A percentile compares a stretch with the other conserved stretches of the same genome.
Evolutionary conservation across 2,113 vertebrate species (phyloP).

Genomic region (Tonatia bakeri): DNA sequence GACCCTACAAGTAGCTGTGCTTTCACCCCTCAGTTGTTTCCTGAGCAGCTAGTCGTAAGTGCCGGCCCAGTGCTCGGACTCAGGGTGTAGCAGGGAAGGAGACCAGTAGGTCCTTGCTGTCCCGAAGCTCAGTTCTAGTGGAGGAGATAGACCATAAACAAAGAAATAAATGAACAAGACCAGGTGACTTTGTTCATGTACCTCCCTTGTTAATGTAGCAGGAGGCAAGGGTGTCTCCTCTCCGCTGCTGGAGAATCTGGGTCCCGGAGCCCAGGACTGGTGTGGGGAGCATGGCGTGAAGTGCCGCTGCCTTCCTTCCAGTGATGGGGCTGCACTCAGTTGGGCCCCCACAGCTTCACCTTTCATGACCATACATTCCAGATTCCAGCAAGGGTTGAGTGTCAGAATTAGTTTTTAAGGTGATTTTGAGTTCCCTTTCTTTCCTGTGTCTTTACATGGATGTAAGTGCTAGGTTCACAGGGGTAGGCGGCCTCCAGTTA

Average conservation of each 20-base stretch:
- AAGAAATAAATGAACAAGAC: neutral
- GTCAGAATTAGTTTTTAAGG: neutral
- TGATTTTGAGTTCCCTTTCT: neutral
- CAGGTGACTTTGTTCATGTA: neutral
- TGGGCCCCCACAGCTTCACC: neutral
- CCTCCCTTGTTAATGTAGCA: too few species aligned
- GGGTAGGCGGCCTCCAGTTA: neutral
- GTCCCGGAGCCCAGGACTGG: neutral
- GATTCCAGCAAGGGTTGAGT: neutral
- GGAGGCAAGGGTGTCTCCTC: neutral
- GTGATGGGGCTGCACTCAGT: neutral
- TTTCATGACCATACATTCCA: neutral
- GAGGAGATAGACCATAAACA: neutral
- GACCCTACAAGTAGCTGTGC: neutral
- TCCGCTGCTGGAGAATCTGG: neutral
- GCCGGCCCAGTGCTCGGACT: neutral
- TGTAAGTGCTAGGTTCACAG: neutral
- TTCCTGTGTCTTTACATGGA: neutral
- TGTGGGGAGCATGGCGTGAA: rapidly evolving
- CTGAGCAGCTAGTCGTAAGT: neutral
- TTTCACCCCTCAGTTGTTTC: neutral
- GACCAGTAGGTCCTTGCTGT: neutral
- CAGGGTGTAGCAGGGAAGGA: neutral
- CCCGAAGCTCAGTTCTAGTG: neutral
- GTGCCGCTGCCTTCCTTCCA: neutral